Conservation (phyloP, 2,888 invertebrate species). For the Apodemia zela region DNA sequence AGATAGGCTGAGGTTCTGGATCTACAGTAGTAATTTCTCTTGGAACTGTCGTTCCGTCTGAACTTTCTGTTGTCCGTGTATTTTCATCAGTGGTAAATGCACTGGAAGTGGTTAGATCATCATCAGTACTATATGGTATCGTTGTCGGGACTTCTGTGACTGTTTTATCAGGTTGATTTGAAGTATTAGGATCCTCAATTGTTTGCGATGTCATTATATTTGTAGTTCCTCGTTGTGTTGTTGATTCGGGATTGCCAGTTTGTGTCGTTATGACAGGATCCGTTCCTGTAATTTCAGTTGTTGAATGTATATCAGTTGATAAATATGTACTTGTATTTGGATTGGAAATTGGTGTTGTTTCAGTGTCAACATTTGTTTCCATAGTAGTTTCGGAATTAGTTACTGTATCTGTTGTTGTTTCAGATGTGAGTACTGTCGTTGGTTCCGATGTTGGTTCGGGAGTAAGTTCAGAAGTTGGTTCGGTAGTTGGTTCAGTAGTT, state of each 20-base stretch:
- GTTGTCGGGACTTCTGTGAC: neutral
- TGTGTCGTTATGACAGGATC: constrained; percentile 1
- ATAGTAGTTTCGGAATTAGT: constrained; percentile 17
- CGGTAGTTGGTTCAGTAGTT: constrained; percentile 24
- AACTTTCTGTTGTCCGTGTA: neutral
- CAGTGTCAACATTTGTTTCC: neutral
- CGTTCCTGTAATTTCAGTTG: neutral
- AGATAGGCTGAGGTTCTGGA: neutral
- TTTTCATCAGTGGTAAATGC: neutral
- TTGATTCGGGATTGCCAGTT: neutral
- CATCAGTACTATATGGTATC: neutral
- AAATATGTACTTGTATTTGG: constrained; percentile 15
- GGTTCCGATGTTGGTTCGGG: constrained; percentile 17
- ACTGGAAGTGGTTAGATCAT: neutral
- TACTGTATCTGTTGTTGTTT: constrained; percentile 18
- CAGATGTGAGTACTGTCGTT: constrained; percentile 22
- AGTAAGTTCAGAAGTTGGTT: constrained; percentile 19
- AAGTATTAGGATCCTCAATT: neutral
- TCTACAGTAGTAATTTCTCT: neutral
- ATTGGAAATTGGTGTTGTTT: constrained; percentile 20
- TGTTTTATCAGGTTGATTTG: neutral
- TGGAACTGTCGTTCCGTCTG: constrained; percentile 10
- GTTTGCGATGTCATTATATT: neutral
- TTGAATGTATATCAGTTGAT: neutral
- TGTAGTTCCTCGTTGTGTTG: constrained; percentile 3